Base-by-base conservation (phyloP, 2,113 vertebrate species). In the Sapayoa aenigma region DNA sequence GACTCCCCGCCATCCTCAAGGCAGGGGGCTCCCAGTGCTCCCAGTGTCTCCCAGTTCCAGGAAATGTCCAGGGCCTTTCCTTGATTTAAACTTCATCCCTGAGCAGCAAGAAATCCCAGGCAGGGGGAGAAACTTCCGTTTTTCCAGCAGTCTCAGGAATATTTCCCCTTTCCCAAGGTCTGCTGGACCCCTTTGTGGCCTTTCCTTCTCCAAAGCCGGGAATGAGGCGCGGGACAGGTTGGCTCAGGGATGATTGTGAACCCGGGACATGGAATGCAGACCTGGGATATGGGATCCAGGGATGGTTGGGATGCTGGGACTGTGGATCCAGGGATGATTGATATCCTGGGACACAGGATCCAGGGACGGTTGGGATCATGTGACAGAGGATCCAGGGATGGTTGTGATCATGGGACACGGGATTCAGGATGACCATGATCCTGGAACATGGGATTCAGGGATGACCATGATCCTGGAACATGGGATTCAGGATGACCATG, bases 111-210 rank as follows among this genome's bases (percentile, higher is more conserved):
- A 33, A 67, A 56, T 20, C 35, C 67, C 67, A 8, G 23, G n/a
- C 52, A 9, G 6, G 25, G 22, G 22, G 25, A 86, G n/a, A 90
- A 86, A 66, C 6, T 60, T 49, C 39, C 71, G n/a, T 25, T 37
- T 62, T 56, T 27, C 27, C 5, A 44, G 0, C 16, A 0, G 30
- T 47, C 42, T 10, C 33, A 2, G 37, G 27, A 3, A 1, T 12
- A 7, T 59, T 42, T 19, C 7, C 19, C 27, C 47, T 8, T 39
- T 44, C 49, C 24, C 37, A 2, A 37, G 23, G 41, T 9, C 23
- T 7, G 0, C 28, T 0, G 22, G 23, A 8, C 12, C 66, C 52
- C 0, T 41, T 1, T 8, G 59, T 0, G 8, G 49, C 65, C 24
- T 25, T 63, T 50, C 21, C 33, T 10, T 27, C 16, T 13, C 35